phyloP scores from a whole-genome alignment of 23 tunicate genomes.

The Corella eumyota region DNA sequence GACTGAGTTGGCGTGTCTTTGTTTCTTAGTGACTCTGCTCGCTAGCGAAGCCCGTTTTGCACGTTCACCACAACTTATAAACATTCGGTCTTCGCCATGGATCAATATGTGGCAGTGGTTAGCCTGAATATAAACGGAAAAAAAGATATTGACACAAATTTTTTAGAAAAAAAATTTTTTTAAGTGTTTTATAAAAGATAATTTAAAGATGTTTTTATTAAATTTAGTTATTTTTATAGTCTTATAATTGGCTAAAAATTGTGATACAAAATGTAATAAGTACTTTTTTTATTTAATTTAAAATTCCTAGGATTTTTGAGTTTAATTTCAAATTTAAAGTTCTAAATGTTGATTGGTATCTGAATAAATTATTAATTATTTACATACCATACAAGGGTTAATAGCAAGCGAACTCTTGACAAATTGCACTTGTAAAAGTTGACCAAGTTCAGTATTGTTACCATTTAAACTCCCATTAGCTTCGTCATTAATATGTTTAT shows the following conservation, averaged over 20 bases:
- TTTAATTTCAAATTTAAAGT: too few species aligned
- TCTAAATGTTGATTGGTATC: too few species aligned
- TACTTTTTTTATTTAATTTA: too few species aligned
- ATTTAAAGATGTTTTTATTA: background rate
- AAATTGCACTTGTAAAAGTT: constrained; percentile 63
- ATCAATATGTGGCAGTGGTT: constrained; percentile 82
- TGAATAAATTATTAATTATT: background rate
- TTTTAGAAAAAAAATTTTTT: background rate
- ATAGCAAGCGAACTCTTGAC: constrained; percentile 85
- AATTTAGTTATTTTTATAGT: background rate
- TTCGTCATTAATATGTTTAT: background rate
- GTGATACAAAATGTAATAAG: too few species aligned
- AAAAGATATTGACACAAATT: too few species aligned
- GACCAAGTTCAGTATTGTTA: constrained; percentile 20
- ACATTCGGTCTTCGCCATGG: constrained; percentile 81
- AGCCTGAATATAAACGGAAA: too few species aligned
- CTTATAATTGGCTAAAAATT: background rate
- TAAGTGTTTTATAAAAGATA: background rate
- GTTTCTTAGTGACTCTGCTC: constrained; percentile 1
- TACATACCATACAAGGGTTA: constrained; percentile 92
- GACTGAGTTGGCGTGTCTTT: constrained; percentile 4
- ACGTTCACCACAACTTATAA: constrained; percentile 58
- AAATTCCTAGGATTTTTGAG: too few species aligned
- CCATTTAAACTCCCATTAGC: too few species aligned
- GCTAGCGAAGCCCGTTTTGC: background rate